These are phyloP conservation scores for Indicator indicator DNA, from an alignment of 2,113 vertebrate genomes.

Conservation along the genomic window DNA sequence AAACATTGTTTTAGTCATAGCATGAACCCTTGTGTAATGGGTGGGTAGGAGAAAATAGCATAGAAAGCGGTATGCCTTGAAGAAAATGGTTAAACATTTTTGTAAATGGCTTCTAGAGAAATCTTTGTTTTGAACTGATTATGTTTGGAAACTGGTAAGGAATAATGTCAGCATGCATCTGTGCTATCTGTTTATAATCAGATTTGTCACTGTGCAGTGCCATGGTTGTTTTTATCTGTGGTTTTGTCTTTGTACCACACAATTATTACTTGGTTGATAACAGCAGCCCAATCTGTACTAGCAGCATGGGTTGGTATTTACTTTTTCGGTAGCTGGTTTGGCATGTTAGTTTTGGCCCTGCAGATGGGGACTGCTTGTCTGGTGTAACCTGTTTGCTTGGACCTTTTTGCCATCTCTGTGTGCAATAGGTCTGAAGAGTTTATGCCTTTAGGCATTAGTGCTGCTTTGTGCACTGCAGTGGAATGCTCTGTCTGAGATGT, in stretches of 20 bases:
- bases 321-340: not conserved
- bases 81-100: not conserved
- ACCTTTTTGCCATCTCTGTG: not conserved
- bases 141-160: not conserved
- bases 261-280: not conserved
- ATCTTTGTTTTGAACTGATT: not conserved
- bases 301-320: not conserved
- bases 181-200: not conserved
- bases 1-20: fast-evolving
- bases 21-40: not conserved
- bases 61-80: not conserved
- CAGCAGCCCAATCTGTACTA: not conserved
- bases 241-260: not conserved
- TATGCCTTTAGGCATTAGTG: not conserved
- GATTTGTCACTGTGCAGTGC: not conserved
- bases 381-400: not conserved
- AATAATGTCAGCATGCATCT: not conserved
- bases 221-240: not conserved
- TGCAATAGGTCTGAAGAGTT: not conserved
- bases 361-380: not conserved
- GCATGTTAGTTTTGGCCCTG: not conserved
- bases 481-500: not conserved
- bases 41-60: not conserved
- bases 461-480: fast-evolving
- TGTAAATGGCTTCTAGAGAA: not conserved